Conservation (phyloP, 2,888 invertebrate species). For the Perdita meconis region DNA sequence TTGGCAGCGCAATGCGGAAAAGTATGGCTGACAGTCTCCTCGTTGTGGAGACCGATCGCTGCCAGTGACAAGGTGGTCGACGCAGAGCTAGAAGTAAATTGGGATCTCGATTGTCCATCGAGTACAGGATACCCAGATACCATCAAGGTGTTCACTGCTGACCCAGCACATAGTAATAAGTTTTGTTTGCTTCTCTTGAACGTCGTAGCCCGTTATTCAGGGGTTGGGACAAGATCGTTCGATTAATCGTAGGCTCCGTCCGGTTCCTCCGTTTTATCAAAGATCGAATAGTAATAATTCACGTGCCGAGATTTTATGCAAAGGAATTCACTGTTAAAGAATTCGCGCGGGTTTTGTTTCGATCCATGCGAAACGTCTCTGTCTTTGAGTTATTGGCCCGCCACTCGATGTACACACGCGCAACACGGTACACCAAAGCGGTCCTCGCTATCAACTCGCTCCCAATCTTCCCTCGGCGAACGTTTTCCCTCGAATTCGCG, state of each 20-base stretch:
- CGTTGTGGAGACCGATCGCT: conserved; percentile 81
- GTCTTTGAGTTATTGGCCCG: too few relatives aligned
- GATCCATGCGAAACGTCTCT: too few relatives aligned
- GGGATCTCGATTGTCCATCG: conserved; percentile 84
- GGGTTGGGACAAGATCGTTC: neutral
- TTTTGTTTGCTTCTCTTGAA: conserved; percentile 65
- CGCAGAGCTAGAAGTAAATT: conserved; percentile 85
- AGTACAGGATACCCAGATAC: conserved; percentile 76
- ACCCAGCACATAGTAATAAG: conserved; percentile 78
- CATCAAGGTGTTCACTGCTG: conserved; percentile 80
- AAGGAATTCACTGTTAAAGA: neutral
- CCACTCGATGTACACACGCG: too few relatives aligned
- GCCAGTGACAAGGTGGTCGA: conserved; percentile 80
- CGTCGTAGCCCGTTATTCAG: conserved; percentile 26
- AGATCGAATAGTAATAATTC: too few relatives aligned
- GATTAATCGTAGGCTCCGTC: too few relatives aligned
- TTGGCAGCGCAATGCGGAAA: conserved; percentile 83
- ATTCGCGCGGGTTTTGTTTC: too few relatives aligned
- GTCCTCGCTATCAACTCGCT: neutral
- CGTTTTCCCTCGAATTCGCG: neutral
- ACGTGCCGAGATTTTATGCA: too few relatives aligned
- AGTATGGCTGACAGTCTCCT: conserved; percentile 85
- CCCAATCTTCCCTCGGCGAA: neutral
- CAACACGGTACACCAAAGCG: neutral
- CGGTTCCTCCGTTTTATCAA: too few relatives aligned